phyloP scores from a whole-genome alignment of 1,140 invertebrate species.

The Dendrolimus punctatus region DNA sequence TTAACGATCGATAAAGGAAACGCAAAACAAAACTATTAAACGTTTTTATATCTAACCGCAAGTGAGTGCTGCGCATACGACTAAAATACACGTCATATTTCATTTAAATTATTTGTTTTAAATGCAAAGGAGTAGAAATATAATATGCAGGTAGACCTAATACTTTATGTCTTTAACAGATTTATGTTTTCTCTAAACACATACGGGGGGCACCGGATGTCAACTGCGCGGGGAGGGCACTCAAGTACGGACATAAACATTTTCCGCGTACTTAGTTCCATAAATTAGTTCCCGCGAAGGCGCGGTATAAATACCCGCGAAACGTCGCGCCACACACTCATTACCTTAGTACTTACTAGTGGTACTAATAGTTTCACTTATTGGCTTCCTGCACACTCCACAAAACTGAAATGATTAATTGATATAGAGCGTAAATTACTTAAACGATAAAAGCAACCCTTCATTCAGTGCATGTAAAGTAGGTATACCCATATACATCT shows the following conservation, averaged over 20 bases:
- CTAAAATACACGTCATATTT: too few relatives aligned
- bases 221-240: constrained; percentile 34
- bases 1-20: too few relatives aligned
- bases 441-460: background rate
- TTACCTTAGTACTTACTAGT: constrained; percentile 19
- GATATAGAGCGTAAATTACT: background rate
- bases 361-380: constrained; percentile 52
- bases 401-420: constrained; percentile 14
- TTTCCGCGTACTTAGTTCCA: constrained; percentile 69
- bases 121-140: too few relatives aligned
- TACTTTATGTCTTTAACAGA: too few relatives aligned
- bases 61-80: too few relatives aligned
- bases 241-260: constrained; percentile 56
- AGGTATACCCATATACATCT: constrained; percentile 2
- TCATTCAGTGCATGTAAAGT: constrained; percentile 1
- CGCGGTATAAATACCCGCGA: constrained; percentile 59
- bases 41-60: too few relatives aligned
- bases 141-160: too few relatives aligned
- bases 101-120: too few relatives aligned
- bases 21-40: too few relatives aligned
- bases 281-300: constrained; percentile 67
- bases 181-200: background rate
- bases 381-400: constrained; percentile 36
- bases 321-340: constrained; percentile 43
- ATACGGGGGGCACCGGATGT: constrained; percentile 42